These are phyloP conservation scores for Drosophila arizonae DNA, from an alignment of 1,140 invertebrate species.

Conservation along the genomic window DNA sequence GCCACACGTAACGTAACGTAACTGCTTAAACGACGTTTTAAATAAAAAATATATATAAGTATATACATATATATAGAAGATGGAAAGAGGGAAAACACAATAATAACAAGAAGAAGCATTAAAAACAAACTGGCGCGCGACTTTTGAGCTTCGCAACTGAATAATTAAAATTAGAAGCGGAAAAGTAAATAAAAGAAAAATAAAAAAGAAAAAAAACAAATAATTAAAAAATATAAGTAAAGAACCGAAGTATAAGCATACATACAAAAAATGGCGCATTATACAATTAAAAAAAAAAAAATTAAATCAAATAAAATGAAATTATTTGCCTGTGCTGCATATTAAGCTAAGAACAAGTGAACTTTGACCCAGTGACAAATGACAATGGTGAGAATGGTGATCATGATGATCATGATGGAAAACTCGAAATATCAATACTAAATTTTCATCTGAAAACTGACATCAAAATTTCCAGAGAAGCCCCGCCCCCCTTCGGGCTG, in stretches of 20 bases:
- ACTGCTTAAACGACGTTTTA: slow-evolving; percentile 60
- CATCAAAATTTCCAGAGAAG: not conserved
- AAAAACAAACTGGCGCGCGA: slow-evolving; percentile 70
- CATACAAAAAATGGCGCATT: slow-evolving; percentile 73
- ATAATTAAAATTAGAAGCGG: slow-evolving; percentile 81
- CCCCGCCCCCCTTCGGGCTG: not conserved
- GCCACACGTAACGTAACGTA: slow-evolving; percentile 43
- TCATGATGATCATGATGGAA: slow-evolving; percentile 27
- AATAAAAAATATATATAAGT: slow-evolving; percentile 5
- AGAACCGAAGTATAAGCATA: slow-evolving; percentile 47
- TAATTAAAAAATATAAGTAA: slow-evolving; percentile 53
- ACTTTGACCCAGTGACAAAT: slow-evolving; percentile 69
- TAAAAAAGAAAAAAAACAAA: slow-evolving; percentile 50
- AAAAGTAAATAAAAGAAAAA: slow-evolving; percentile 71
- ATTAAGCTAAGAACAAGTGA: slow-evolving; percentile 50
- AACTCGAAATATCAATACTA: not conserved
- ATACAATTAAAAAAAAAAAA: slow-evolving; percentile 67
- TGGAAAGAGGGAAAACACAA: slow-evolving; percentile 27
- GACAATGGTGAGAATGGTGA: not conserved
- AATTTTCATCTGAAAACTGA: not conserved
- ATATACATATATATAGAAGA: slow-evolving; percentile 15
- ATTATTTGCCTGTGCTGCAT: slow-evolving; percentile 42
- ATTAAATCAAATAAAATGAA: not conserved
- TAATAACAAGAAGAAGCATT: slow-evolving; percentile 41
- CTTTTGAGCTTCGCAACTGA: slow-evolving; percentile 78